Evolutionary conservation across 2,113 vertebrate species (phyloP).

Genomic region (Riparia riparia): DNA sequence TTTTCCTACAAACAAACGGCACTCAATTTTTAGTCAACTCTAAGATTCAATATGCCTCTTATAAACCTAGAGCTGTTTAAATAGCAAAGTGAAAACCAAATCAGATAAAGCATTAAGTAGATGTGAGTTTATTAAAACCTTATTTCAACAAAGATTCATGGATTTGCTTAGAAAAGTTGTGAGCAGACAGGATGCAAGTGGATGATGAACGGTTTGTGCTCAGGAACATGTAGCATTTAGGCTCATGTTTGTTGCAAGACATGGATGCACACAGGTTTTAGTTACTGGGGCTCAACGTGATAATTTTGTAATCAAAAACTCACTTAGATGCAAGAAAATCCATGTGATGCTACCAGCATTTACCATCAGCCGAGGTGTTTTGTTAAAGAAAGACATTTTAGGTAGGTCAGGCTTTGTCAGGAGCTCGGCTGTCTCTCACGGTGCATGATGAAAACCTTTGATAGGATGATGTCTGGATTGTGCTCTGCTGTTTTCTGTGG

Average conservation of each 20-base stretch:
- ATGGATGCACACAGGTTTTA: accelerated
- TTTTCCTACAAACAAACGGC: not conserved
- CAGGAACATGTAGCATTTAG: accelerated
- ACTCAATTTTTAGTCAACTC: not conserved
- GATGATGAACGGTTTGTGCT: not conserved
- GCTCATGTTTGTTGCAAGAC: not conserved
- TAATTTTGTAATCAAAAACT: not conserved
- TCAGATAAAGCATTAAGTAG: not conserved
- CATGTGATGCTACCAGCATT: accelerated
- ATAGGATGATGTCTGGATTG: not conserved
- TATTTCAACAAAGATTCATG: not conserved
- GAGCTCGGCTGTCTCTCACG: accelerated
- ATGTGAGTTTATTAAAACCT: not conserved
- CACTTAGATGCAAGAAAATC: not conserved
- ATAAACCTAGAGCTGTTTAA: not conserved
- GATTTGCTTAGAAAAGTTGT: not conserved
- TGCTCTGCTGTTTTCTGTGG: not conserved
- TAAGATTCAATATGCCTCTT: not conserved
- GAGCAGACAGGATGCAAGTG: not conserved
- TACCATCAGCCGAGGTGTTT: not conserved
- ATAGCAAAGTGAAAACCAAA: not conserved
- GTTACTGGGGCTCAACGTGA: not conserved
- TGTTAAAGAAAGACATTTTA: not conserved
- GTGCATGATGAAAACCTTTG: accelerated
- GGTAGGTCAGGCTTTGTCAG: not conserved